phyloP scores from a whole-genome alignment of 2,113 vertebrate genomes.

The Haemorhous mexicanus region DNA sequence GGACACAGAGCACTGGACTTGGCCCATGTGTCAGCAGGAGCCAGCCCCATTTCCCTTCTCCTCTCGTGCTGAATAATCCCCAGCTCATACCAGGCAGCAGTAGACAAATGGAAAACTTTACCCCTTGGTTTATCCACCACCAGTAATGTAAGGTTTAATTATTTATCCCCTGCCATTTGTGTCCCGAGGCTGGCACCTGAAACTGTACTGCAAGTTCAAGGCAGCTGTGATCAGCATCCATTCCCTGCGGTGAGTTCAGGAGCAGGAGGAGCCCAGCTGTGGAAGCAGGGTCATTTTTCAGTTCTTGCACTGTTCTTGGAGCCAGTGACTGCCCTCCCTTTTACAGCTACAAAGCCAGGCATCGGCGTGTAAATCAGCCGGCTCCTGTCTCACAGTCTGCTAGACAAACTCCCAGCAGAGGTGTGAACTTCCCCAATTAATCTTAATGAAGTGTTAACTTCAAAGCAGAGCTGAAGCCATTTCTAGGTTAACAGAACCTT shows the following conservation, averaged over 20 bases:
- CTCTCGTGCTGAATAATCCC: not conserved
- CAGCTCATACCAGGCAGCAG: not conserved
- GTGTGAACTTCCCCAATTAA: slow-evolving; percentile 67
- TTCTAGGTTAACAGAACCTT: slow-evolving; percentile 51
- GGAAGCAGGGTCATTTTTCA: not conserved
- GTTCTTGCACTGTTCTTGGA: not conserved
- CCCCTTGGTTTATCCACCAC: not conserved
- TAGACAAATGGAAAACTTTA: slow-evolving; percentile 23
- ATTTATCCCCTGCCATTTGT: not conserved
- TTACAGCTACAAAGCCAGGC: slow-evolving; percentile 2
- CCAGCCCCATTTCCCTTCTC: not conserved
- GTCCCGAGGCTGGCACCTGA: not conserved
- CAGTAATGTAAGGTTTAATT: not conserved
- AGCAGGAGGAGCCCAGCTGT: not conserved
- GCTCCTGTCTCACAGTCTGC: slow-evolving; percentile 32
- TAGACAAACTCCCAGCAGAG: slow-evolving; percentile 53
- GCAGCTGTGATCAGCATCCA: not conserved
- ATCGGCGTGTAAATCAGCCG: not conserved
- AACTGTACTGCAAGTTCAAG: not conserved
- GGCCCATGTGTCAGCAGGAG: not conserved
- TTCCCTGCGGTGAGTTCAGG: not conserved
- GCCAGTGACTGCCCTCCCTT: not conserved
- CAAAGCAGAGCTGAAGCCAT: slow-evolving; percentile 49
- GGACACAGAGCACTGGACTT: not conserved
- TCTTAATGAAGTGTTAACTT: slow-evolving; percentile 69